phyloP scores from a whole-genome alignment of 2,113 vertebrate genomes.

The Lutjanus erythropterus region DNA sequence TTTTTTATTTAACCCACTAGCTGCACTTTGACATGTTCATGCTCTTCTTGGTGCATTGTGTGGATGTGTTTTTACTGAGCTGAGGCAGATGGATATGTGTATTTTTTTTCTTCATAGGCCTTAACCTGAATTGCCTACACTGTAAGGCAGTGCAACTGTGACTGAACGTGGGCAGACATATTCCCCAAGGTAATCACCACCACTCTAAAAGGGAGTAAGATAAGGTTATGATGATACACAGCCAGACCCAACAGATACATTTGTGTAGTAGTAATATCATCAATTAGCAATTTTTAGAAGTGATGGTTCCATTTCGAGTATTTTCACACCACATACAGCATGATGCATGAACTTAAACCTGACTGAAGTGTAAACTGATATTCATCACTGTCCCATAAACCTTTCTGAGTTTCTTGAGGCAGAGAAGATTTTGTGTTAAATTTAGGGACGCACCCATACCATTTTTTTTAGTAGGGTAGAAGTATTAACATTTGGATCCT shows the following conservation, averaged over 20 bases:
- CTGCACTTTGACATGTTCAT: constrained; percentile 1
- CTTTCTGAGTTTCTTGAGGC: background rate
- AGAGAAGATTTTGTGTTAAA: constrained; percentile 8
- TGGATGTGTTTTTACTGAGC: constrained; percentile 6
- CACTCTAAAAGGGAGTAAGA: constrained; percentile 5
- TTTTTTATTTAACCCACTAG: background rate
- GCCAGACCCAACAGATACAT: background rate
- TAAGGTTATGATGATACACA: background rate
- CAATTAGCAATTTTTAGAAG: background rate
- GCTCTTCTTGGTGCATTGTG: background rate
- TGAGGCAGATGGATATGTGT: constrained; percentile 35
- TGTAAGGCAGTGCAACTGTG: background rate
- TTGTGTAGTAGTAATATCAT: background rate
- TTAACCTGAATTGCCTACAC: constrained; percentile 18
- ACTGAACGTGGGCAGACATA: constrained; percentile 20
- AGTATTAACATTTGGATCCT: too few species aligned
- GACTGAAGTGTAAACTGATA: too few species aligned
- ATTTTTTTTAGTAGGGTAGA: too few species aligned
- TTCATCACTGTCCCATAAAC: constrained; percentile 4
- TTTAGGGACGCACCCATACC: too few species aligned
- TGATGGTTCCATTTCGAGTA: background rate
- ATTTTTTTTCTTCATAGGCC: constrained; percentile 17
- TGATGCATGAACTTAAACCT: background rate
- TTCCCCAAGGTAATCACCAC: constrained; percentile 3
- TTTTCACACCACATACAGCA: background rate